Evolutionary conservation across 2,888 invertebrate species (phyloP).

Genomic region (Melanostoma mellinum): DNA sequence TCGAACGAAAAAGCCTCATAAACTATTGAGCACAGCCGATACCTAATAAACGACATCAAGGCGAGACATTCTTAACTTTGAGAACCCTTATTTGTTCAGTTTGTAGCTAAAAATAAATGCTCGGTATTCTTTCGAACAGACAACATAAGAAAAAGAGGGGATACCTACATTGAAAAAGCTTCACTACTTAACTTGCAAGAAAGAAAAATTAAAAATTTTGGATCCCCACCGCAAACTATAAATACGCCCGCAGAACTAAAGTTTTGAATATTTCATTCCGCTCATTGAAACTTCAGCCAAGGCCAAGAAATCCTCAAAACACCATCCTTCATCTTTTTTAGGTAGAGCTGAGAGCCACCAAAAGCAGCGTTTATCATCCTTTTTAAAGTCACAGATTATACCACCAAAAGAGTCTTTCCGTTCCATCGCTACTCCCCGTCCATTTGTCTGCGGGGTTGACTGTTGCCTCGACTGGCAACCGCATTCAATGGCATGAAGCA

Average conservation of each 20-base stretch:
- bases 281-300: constrained; percentile 31
- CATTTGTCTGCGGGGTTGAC: constrained; percentile 13
- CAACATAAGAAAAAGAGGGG: too few relatives aligned
- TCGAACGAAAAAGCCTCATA: too few relatives aligned
- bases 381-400: constrained; percentile 35
- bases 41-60: too few relatives aligned
- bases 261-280: constrained; percentile 33
- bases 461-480: constrained; percentile 36
- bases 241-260: constrained; percentile 3
- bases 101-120: too few relatives aligned
- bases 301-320: constrained; percentile 31
- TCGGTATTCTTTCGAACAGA: too few relatives aligned
- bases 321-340: background rate
- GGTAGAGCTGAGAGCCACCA: background rate
- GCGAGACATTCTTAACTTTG: too few relatives aligned
- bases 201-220: too few relatives aligned
- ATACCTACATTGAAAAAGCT: too few relatives aligned
- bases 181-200: too few relatives aligned
- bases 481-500: constrained; percentile 48
- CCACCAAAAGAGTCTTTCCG: constrained; percentile 22
- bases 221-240: background rate
- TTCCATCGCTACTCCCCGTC: background rate
- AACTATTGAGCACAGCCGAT: too few relatives aligned
- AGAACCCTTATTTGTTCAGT: too few relatives aligned
- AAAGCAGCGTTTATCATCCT: constrained; percentile 5